Base-by-base conservation (phyloP, 2,888 invertebrate species). In the Seira sanloemensis region DNA sequence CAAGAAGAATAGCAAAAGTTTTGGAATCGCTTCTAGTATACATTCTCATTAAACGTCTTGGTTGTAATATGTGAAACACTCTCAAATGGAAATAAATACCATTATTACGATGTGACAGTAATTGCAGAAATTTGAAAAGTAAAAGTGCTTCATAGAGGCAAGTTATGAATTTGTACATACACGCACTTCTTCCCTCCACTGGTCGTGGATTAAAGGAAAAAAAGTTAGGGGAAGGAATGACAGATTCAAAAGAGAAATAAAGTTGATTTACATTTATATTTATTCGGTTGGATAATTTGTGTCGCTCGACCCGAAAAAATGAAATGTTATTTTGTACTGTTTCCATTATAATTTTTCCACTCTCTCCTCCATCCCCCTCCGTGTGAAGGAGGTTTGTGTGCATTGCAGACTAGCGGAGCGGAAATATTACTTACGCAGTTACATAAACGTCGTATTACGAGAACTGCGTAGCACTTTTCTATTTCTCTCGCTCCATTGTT, bases 191-290 rank as follows among this genome's bases (percentile, higher is more conserved):
- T 58, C n/a, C 58, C 18, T 58, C 9, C n/a, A 37, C n/a, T 58
- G 4, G 2, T 16, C 58, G 37, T 37, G 37, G 5, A 12, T 37
- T 4, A 37, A 12, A 37, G 37, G 37, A 37, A n/a, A n/a, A n/a
- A n/a, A n/a, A 37, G 5, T 37, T 37, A n/a, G 37, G 5, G 37
- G 37, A 37, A 37, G 12, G 37, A 37, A 37, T 37, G 5, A 37
- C 12, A 37, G 37, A 37, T 12, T 37, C 5, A 12, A 12, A 37
- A 4, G 12, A 37, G 37, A 37, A 58, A 7, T 58, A 69, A 23
- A 72, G 50, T 46, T 46, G 72, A 72, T 72, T 72, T 72, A 72
- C 72, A 50, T 72, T 72, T 72, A 58, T 58, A 72, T 72, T 46
- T 21, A 72, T 72, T 46, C 50, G 46, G 50, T 9, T 72, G 72